A percentile compares a stretch with the other conserved stretches of the same genome.
Evolutionary conservation across 2,888 invertebrate genomes (phyloP).

Genomic region (Cryptus armator): DNA sequence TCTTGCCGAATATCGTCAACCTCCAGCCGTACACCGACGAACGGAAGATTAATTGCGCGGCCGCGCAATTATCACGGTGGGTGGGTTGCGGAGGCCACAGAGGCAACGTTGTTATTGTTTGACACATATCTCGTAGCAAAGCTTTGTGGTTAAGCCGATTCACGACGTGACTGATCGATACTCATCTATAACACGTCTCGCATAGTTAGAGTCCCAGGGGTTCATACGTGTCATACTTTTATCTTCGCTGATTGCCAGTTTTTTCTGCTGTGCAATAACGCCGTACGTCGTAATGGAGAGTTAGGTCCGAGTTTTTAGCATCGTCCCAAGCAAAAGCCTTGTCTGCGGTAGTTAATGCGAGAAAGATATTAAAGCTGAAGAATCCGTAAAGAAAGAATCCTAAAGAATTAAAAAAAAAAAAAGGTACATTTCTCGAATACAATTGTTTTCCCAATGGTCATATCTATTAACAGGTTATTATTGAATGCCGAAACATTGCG

Average conservation of each 20-base stretch:
- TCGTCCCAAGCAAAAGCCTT: too few relatives aligned
- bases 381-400: too few relatives aligned
- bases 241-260: not conserved
- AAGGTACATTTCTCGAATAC: too few relatives aligned
- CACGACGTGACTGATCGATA: conserved; percentile 2
- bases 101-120: not conserved
- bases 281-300: too few relatives aligned
- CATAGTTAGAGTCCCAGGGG: not conserved
- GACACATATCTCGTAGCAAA: conserved; percentile 9
- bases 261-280: not conserved
- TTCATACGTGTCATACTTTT: not conserved
- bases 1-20: conserved; percentile 4
- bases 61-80: not conserved
- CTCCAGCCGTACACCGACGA: not conserved
- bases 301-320: too few relatives aligned
- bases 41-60: not conserved
- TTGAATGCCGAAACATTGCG: too few relatives aligned
- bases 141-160: conserved; percentile 13
- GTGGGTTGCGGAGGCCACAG: not conserved
- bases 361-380: too few relatives aligned
- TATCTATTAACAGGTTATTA: too few relatives aligned
- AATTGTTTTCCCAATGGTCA: too few relatives aligned
- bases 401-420: too few relatives aligned
- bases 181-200: not conserved
- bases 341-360: too few relatives aligned